These are phyloP conservation scores for Coregonus sp. DNA, from an alignment of 2,797 vertebrate species.

Conservation along the genomic window DNA sequence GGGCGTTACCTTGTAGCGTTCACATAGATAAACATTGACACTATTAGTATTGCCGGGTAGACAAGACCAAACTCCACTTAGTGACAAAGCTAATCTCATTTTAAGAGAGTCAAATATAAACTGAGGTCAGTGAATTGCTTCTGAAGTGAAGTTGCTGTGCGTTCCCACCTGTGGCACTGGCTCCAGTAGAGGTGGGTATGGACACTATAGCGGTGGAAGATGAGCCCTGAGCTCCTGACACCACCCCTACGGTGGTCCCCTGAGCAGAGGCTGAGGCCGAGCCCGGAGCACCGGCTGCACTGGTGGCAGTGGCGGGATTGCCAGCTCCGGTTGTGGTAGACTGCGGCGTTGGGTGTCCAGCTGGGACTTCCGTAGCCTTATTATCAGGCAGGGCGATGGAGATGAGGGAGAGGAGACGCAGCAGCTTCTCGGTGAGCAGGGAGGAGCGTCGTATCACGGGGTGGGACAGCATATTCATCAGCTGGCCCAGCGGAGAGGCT, in stretches of 20 bases:
- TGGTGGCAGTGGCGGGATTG: slow-evolving; percentile 55
- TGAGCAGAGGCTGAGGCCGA: slow-evolving; percentile 58
- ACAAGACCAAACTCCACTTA: not conserved
- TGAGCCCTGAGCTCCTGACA: slow-evolving; percentile 65
- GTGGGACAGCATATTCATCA: slow-evolving; percentile 97
- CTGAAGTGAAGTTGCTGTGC: slow-evolving; percentile 2
- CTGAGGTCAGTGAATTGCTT: not conserved
- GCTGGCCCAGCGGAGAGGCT: slow-evolving; percentile 87
- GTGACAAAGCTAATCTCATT: not conserved
- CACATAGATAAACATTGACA: not conserved
- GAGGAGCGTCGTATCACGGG: slow-evolving; percentile 95
- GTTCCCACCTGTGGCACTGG: slow-evolving; percentile 52
- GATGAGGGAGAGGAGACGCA: slow-evolving; percentile 92
- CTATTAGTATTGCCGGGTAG: not conserved
- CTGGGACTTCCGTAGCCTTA: slow-evolving; percentile 85
- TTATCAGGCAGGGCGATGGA: slow-evolving; percentile 95
- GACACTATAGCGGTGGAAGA: slow-evolving; percentile 60
- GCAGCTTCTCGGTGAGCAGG: slow-evolving; percentile 92
- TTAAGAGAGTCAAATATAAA: not conserved
- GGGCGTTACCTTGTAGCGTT: not conserved
- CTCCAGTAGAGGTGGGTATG: slow-evolving; percentile 69
- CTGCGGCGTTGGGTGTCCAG: slow-evolving; percentile 77
- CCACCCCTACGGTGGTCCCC: slow-evolving; percentile 38
- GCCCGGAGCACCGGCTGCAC: slow-evolving; percentile 9
- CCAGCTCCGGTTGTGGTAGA: slow-evolving; percentile 63